Conservation (phyloP, 2,113 vertebrate genomes). For the Neopipo cinnamomea region DNA sequence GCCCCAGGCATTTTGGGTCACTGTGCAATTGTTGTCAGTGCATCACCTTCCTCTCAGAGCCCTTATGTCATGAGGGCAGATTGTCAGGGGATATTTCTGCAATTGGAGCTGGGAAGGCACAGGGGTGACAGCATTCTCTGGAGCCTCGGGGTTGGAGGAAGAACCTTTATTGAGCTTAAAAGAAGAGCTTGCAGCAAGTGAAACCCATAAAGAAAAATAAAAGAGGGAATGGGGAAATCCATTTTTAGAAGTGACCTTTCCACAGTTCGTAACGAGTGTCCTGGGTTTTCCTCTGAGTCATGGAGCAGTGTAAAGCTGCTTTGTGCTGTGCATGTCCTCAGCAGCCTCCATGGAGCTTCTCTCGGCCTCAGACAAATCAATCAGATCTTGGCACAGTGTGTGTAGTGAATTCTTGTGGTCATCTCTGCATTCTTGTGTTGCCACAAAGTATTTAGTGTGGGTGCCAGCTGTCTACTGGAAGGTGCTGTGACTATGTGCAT, state of each 20-base stretch:
- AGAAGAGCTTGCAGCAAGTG: not conserved
- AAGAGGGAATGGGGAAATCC: not conserved
- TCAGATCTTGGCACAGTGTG: not conserved
- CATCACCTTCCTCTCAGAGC: not conserved
- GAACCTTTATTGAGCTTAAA: not conserved
- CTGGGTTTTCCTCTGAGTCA: conserved; percentile 42
- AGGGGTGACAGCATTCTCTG: rapidly evolving
- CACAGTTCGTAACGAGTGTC: not conserved
- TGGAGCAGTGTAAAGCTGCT: not conserved
- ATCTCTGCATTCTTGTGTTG: not conserved
- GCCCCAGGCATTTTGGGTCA: not conserved
- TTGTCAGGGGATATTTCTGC: not conserved
- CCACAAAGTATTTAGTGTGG: not conserved
- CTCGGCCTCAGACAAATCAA: not conserved
- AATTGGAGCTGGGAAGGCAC: not conserved
- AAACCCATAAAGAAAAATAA: not conserved
- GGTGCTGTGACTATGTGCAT: not conserved
- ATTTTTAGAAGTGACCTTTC: conserved; percentile 13
- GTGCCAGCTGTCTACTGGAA: not conserved
- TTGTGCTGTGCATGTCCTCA: not conserved
- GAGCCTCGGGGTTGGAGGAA: not conserved
- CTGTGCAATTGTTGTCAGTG: rapidly evolving
- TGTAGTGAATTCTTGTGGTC: not conserved
- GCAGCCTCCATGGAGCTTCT: not conserved
- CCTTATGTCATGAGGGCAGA: not conserved